phyloP scores from a whole-genome alignment of 1,140 invertebrate genomes.

The Ceratina japonica region DNA sequence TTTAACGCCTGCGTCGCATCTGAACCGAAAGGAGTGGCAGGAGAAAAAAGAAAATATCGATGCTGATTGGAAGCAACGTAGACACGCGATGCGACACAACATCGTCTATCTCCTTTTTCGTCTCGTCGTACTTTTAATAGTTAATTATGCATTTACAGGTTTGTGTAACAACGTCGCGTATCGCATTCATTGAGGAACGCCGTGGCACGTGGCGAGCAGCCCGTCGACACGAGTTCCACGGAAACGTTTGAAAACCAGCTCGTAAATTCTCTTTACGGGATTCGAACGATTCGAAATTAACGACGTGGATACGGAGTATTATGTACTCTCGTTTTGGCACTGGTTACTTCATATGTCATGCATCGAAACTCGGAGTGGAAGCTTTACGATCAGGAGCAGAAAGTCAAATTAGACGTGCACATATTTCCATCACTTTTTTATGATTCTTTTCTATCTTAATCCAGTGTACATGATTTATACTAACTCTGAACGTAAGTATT shows the following conservation, averaged over 20 bases:
- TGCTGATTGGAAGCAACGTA: neutral
- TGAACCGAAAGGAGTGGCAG: constrained; percentile 18
- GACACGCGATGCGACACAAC: no score
- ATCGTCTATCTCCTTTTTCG: neutral
- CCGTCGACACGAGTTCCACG: neutral
- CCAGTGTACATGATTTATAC: no score
- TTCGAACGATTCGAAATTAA: neutral
- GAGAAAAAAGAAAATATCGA: neutral
- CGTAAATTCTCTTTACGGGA: neutral
- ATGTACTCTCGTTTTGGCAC: constrained; percentile 5
- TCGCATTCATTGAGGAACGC: neutral
- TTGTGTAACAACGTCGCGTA: neutral
- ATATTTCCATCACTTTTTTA: neutral
- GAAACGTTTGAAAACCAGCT: neutral
- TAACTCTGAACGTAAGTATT: no score
- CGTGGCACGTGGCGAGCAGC: neutral
- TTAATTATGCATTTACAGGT: constrained; percentile 21
- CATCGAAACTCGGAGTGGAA: neutral
- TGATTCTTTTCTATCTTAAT: no score
- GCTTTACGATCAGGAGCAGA: neutral
- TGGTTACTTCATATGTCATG: neutral
- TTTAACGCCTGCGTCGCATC: no score
- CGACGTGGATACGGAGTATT: neutral
- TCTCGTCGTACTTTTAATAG: neutral
- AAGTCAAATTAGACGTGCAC: neutral